Percentiles rank a stretch among this genome's conserved stretches.
Conservation (phyloP, 2,888 invertebrate genomes). For the Mimumesa dahlbomi region DNA sequence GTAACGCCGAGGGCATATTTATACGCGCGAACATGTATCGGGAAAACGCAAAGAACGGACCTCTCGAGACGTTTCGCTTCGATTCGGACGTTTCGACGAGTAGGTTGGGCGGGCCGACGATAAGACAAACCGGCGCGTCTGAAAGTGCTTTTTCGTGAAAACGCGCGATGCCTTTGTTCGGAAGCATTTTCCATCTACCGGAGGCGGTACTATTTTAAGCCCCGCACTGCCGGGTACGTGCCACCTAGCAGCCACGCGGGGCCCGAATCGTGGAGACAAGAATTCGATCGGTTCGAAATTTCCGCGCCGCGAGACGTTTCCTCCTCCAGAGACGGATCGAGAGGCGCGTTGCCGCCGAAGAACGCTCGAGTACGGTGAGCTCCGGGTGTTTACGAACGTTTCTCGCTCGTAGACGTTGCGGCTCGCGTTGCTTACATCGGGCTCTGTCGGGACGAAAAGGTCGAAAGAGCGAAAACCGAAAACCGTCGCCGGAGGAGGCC, state of each 20-base stretch:
- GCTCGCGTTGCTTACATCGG: conserved; percentile 45
- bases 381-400: conserved; percentile 59
- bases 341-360: neutral
- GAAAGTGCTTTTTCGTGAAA: neutral
- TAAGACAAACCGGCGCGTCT: conserved; percentile 7
- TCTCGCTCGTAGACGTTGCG: conserved; percentile 53
- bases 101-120: conserved; percentile 1
- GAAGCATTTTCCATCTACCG: neutral
- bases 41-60: too few species aligned
- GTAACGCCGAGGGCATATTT: too few species aligned
- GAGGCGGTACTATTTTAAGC: neutral
- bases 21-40: too few species aligned
- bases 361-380: conserved; percentile 33
- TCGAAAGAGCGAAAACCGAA: conserved; percentile 68
- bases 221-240: neutral
- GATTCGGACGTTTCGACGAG: too few species aligned
- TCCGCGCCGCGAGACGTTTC: too few species aligned
- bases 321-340: too few species aligned
- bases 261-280: too few species aligned
- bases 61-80: too few species aligned
- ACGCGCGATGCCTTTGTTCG: conserved; percentile 8
- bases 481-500: conserved; percentile 55
- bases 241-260: too few species aligned
- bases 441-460: conserved; percentile 57
- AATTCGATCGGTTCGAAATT: too few species aligned